A percentile compares a stretch with the other conserved stretches of the same genome.
phyloP scores from a whole-genome alignment of 2,888 invertebrate species.

The Xanthia icteritia region DNA sequence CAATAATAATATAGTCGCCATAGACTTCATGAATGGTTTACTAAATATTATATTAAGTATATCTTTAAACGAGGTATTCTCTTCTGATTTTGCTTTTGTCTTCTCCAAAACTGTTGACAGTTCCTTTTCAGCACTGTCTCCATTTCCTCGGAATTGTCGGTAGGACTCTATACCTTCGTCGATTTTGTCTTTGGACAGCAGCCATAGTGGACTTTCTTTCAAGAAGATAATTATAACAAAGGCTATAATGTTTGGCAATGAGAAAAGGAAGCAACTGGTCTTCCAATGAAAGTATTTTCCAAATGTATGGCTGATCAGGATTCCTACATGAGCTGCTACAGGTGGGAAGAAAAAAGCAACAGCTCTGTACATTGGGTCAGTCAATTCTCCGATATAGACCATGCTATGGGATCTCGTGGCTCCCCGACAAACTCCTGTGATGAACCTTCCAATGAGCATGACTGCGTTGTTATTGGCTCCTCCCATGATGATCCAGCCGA shows the following conservation, averaged over 20 bases:
- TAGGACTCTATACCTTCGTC: conserved; percentile 73
- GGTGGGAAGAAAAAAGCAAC: conserved; percentile 71
- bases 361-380: conserved; percentile 76
- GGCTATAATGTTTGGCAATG: conserved; percentile 68
- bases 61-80: conserved; percentile 62
- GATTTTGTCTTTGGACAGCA: conserved; percentile 74
- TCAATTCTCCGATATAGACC: conserved; percentile 77
- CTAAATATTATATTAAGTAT: conserved; percentile 66
- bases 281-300: conserved; percentile 75
- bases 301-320: conserved; percentile 70
- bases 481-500: conserved; percentile 76
- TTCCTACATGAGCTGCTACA: conserved; percentile 70
- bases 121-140: conserved; percentile 71
- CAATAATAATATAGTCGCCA: conserved; percentile 65
- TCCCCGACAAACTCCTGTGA: conserved; percentile 74
- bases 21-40: conserved; percentile 71
- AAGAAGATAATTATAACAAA: conserved; percentile 68
- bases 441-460: conserved; percentile 74
- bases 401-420: conserved; percentile 71
- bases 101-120: conserved; percentile 70
- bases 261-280: conserved; percentile 69
- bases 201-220: conserved; percentile 80
- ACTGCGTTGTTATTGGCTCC: conserved; percentile 66
- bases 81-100: conserved; percentile 61
- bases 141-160: conserved; percentile 73